Evolutionary conservation across 2,888 invertebrate species (phyloP).

Genomic region (Diabrotica balteata): DNA sequence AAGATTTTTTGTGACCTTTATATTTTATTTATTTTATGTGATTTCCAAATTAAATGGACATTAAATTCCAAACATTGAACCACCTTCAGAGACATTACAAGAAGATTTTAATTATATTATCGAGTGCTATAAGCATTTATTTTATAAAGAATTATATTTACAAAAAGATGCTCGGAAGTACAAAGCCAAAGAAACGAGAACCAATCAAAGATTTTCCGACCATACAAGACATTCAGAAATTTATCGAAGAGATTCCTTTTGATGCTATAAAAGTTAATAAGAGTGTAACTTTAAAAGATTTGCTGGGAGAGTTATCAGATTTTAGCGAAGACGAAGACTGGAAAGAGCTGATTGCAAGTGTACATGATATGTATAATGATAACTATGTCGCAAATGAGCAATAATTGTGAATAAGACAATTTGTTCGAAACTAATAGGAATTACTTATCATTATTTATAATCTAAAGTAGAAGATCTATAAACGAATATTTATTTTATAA

Average conservation of each 20-base stretch:
- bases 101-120: constrained; percentile 37
- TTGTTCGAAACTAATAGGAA: no score
- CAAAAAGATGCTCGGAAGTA: constrained; percentile 31
- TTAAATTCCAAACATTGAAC: constrained; percentile 32
- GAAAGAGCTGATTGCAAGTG: constrained; percentile 51
- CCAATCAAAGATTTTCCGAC: constrained; percentile 47
- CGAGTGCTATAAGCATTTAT: constrained; percentile 36
- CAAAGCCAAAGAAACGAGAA: constrained; percentile 34
- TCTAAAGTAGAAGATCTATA: no score
- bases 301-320: constrained; percentile 50
- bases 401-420: no score
- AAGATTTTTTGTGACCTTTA: constrained; percentile 2
- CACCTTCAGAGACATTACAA: constrained; percentile 37
- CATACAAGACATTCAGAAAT: constrained; percentile 49
- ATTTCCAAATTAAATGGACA: constrained; percentile 36
- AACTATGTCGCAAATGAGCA: background rate
- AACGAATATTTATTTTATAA: no score
- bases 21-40: no score
- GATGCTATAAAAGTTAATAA: constrained; percentile 45
- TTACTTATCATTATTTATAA: no score
- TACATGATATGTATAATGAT: constrained; percentile 52
- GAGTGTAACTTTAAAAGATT: constrained; percentile 46
- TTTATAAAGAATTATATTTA: constrained; percentile 33
- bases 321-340: constrained; percentile 53
- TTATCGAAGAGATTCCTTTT: constrained; percentile 51